Percentiles rank a stretch among this genome's conserved stretches.
Evolutionary conservation across 1,140 invertebrate species (phyloP).

Genomic region (Euura lappo): DNA sequence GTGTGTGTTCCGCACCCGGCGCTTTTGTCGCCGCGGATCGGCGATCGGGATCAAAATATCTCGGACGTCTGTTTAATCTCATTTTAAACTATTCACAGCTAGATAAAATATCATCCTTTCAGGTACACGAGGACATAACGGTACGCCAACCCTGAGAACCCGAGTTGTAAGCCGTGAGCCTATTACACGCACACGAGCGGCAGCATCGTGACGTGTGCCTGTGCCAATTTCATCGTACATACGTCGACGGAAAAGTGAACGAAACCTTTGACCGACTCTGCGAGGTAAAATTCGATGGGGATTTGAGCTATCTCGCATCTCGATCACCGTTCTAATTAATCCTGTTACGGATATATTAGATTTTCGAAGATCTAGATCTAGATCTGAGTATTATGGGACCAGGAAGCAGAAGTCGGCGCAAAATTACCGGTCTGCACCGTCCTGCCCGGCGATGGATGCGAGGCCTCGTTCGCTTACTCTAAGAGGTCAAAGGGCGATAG

Average conservation of each 20-base stretch:
- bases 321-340: neutral
- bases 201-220: neutral
- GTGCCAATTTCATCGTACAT: neutral
- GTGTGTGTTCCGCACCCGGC: neutral
- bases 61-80: too few species aligned
- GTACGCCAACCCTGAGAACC: slow-evolving; percentile 1
- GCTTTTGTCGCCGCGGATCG: neutral
- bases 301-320: neutral
- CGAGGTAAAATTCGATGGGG: too few species aligned
- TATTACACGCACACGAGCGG: neutral
- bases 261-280: neutral
- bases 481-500: slow-evolving; percentile 59
- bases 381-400: slow-evolving; percentile 43
- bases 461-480: slow-evolving; percentile 47
- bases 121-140: neutral
- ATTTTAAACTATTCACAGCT: neutral
- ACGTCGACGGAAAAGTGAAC: neutral
- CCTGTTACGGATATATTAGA: too few species aligned
- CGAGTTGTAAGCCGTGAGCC: neutral
- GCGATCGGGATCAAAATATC: neutral
- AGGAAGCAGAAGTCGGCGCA: slow-evolving; percentile 52
- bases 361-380: slow-evolving; percentile 33
- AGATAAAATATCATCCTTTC: neutral
- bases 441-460: slow-evolving; percentile 37
- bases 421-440: slow-evolving; percentile 49